phyloP scores from a whole-genome alignment of 2,113 vertebrate species.

The Macroglossus sobrinus region DNA sequence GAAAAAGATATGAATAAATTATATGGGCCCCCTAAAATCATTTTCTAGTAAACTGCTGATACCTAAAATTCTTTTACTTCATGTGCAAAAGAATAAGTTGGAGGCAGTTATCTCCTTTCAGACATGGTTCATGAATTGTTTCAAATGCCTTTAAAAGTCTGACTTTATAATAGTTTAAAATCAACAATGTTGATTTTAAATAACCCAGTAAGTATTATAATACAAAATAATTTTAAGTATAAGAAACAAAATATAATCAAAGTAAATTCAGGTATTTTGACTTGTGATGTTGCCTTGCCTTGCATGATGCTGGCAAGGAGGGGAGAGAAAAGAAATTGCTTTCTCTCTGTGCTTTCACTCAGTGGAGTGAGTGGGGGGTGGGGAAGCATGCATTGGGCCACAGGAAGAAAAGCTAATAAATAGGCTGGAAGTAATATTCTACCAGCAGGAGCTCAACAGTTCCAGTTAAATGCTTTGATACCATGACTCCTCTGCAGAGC shows the following conservation, averaged over 20 bases:
- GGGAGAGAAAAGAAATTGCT: background rate
- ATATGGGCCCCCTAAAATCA: background rate
- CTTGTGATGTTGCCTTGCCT: background rate
- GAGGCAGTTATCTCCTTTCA: background rate
- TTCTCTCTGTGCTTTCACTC: constrained; percentile 45
- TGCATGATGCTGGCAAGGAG: background rate
- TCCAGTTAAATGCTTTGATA: constrained; percentile 53
- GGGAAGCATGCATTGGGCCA: background rate
- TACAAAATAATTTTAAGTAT: constrained; percentile 42
- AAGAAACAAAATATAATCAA: constrained; percentile 51
- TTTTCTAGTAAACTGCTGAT: constrained; percentile 30
- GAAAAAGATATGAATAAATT: constrained; percentile 34
- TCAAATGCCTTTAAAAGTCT: constrained; percentile 38
- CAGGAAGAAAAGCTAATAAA: constrained; percentile 65
- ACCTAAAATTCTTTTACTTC: background rate
- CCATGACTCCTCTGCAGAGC: constrained; percentile 47
- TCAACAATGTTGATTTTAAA: constrained; percentile 46
- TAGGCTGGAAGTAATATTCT: constrained; percentile 70
- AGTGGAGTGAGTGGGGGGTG: background rate
- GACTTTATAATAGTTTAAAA: constrained; percentile 39
- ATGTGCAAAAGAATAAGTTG: constrained; percentile 1
- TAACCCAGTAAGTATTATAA: constrained; percentile 36
- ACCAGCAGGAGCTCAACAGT: constrained; percentile 57
- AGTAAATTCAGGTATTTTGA: constrained; percentile 43
- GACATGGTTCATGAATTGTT: constrained; percentile 19